phyloP scores from a whole-genome alignment of 2,113 vertebrate species.

The Bucco capensis region DNA sequence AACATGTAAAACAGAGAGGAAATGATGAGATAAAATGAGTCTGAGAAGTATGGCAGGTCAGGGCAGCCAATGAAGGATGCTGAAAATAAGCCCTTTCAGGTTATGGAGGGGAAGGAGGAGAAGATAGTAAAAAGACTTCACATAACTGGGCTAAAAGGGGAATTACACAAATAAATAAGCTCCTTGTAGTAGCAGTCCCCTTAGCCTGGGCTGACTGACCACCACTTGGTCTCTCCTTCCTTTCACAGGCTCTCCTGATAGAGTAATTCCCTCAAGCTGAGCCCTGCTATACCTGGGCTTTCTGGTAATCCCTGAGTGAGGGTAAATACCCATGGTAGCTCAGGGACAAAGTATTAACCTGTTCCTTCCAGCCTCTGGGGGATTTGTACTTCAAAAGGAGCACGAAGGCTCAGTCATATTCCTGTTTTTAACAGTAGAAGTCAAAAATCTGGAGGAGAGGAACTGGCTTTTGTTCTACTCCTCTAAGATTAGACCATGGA shows the following conservation, averaged over 20 bases:
- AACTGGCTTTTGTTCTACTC: neutral
- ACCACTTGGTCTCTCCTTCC: neutral
- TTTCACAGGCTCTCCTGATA: neutral
- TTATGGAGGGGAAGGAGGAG: neutral
- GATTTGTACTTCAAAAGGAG: neutral
- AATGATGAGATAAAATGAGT: constrained; percentile 11
- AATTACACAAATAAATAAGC: neutral
- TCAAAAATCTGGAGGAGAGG: neutral
- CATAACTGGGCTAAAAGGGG: neutral
- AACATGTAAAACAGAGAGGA: neutral
- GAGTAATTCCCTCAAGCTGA: neutral
- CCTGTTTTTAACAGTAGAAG: neutral
- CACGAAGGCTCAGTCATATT: neutral
- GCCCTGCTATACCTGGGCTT: neutral
- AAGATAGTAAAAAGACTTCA: neutral
- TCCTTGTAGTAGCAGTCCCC: neutral
- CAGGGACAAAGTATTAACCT: neutral
- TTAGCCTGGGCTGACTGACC: neutral
- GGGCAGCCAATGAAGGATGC: neutral
- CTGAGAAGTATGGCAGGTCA: neutral
- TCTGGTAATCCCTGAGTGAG: neutral
- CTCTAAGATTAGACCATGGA: neutral
- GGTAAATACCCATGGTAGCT: neutral
- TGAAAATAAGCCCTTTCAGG: neutral
- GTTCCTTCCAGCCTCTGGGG: neutral